phyloP scores from a whole-genome alignment of 2,113 vertebrate genomes.

The Sarotherodon lohbergeri region DNA sequence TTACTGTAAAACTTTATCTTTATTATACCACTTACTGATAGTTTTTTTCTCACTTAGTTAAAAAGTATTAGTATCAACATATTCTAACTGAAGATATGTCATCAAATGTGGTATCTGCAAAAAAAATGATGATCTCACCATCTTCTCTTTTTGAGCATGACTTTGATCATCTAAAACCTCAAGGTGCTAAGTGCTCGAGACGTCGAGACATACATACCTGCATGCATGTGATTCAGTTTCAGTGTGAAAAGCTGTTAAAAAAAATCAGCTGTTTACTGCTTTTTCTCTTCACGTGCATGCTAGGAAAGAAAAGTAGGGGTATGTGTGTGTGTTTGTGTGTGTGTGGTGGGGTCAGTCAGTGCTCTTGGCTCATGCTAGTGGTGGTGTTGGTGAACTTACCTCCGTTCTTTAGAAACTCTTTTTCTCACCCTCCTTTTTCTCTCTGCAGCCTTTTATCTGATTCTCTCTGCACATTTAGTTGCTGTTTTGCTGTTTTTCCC shows the following conservation, averaged over 20 bases:
- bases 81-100: background rate
- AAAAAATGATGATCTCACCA: background rate
- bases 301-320: background rate
- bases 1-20: background rate
- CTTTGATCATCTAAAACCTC: background rate
- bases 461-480: constrained; percentile 32
- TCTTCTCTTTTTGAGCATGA: background rate
- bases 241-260: background rate
- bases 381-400: constrained; percentile 18
- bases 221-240: background rate
- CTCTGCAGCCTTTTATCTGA: background rate
- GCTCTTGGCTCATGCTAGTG: constrained; percentile 16
- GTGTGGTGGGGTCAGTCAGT: constrained; percentile 3
- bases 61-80: background rate
- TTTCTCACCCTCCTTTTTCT: background rate
- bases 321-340: background rate
- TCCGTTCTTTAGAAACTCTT: constrained; percentile 28
- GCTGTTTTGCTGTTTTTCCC: background rate
- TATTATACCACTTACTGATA: background rate
- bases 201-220: background rate
- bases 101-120: background rate
- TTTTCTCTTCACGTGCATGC: background rate
- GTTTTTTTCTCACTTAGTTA: background rate
- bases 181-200: background rate
- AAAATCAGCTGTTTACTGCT: background rate